phyloP scores from a whole-genome alignment of 1,140 invertebrate genomes.

The Psilanteris sp. region DNA sequence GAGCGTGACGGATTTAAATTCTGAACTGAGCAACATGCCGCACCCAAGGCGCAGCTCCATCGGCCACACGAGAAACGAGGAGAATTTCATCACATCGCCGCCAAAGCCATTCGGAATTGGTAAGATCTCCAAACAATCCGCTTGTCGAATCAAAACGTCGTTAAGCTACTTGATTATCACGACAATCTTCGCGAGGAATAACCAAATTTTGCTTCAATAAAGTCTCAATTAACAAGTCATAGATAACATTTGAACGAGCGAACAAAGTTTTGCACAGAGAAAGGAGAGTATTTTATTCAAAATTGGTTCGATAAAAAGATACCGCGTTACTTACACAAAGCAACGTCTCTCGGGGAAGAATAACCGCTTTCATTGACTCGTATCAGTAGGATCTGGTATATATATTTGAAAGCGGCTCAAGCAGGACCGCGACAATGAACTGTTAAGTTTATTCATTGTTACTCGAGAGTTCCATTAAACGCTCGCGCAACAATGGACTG shows the following conservation, averaged over 20 bases:
- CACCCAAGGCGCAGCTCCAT: conserved; percentile 72
- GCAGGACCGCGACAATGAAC: conserved; percentile 14
- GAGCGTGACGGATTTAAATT: conserved; percentile 89
- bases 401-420: conserved; percentile 2
- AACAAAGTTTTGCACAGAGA: too few relatives aligned
- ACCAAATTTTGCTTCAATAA: too few relatives aligned
- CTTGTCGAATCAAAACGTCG: too few relatives aligned
- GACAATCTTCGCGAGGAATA: too few relatives aligned
- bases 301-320: conserved; percentile 1
- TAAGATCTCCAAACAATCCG: too few relatives aligned
- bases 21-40: conserved; percentile 70
- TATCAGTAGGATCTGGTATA: conserved; percentile 2
- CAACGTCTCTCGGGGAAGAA: conserved; percentile 11
- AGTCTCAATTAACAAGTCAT: too few relatives aligned
- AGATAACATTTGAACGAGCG: too few relatives aligned
- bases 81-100: conserved; percentile 79
- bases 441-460: conserved; percentile 42
- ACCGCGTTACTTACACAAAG: neutral
- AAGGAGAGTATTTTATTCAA: too few relatives aligned
- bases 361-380: conserved; percentile 18
- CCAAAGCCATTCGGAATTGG: conserved; percentile 89
- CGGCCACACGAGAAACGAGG: conserved; percentile 80
- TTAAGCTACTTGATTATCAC: too few relatives aligned
- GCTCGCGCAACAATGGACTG: conserved; percentile 12
- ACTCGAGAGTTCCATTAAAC: conserved; percentile 29